Base-by-base conservation (phyloP, 2,888 invertebrate species). In the Cataglyphis albicans region DNA sequence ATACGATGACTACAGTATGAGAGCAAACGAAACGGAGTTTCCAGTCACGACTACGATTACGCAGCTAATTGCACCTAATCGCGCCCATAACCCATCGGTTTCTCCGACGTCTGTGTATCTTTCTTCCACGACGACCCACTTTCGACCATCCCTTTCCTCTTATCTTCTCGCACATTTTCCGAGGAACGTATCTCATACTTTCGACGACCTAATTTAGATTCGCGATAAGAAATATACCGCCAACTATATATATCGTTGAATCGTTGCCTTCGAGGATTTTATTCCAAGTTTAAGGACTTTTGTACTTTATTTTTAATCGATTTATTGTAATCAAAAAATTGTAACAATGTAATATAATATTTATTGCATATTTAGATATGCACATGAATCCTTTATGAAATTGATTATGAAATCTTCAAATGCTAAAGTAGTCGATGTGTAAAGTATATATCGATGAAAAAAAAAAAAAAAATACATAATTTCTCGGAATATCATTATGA, bases 41-140 rank as follows among this genome's bases (percentile, higher is more conserved):
- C 72, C 76, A 68, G 70, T 72, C 73, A 44, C 61, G 44, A 63
- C 38, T 52, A 55, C 70, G 76, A 78, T 82, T 78, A 81, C 84
- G 65, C 78, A 86, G 87, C 87, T 88, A 89, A 88, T 89, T 88
- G 87, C 75, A 78, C 81, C 72, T 88, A 88, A 88, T 88, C 87
- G 86, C 38, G 0, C 35, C 35, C 61, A 81, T 81, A 81, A 86
- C 70, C 87, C 89, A 89, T 82, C 75, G 86, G 70, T 84, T 78
- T 32, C 21, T n/a, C 74, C 82, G 74, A 82, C 83, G 78, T 64
- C 76, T 32, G 9, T 70, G 52, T 72, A 59, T 59, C 72, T 78
- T 70, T 44, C 72, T 35, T 59, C 35, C 32, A 25, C 44, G 21
- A 70, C 72, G 72, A 72, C 72, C 78, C 44, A 80, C 59, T 80